phyloP scores from a whole-genome alignment of 2,113 vertebrate genomes.

The Pyrgilauda ruficollis region DNA sequence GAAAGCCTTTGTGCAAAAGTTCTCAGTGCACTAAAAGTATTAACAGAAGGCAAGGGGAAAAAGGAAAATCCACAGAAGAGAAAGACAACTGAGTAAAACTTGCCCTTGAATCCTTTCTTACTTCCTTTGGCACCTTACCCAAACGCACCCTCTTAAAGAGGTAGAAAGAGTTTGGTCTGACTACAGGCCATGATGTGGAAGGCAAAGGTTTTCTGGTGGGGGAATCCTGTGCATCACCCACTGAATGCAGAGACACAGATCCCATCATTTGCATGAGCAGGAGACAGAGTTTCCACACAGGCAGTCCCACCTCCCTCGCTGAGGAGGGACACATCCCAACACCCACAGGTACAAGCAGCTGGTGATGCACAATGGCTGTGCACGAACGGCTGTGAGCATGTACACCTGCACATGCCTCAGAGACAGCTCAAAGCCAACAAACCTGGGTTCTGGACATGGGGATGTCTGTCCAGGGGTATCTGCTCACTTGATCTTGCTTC shows the following conservation, averaged over 20 bases:
- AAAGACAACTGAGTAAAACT: not conserved
- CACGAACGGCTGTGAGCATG: accelerated
- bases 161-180: not conserved
- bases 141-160: not conserved
- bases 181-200: not conserved
- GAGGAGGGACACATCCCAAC: not conserved
- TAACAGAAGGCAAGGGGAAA: not conserved
- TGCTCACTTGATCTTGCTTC: not conserved
- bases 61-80: not conserved
- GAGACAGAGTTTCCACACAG: not conserved
- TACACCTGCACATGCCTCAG: accelerated
- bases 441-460: not conserved
- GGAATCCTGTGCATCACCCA: not conserved
- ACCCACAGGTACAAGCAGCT: not conserved
- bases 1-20: not conserved
- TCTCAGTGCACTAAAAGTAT: not conserved
- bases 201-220: not conserved
- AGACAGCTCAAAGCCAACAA: not conserved
- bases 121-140: not conserved
- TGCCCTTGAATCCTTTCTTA: not conserved
- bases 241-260: not conserved
- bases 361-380: not conserved
- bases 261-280: not conserved
- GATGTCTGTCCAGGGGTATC: not conserved
- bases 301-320: not conserved